Percentiles rank a stretch among this genome's conserved stretches.
These are phyloP conservation scores for Hedychridium roseum DNA, from an alignment of 2,888 invertebrate genomes.

Conservation along the genomic window DNA sequence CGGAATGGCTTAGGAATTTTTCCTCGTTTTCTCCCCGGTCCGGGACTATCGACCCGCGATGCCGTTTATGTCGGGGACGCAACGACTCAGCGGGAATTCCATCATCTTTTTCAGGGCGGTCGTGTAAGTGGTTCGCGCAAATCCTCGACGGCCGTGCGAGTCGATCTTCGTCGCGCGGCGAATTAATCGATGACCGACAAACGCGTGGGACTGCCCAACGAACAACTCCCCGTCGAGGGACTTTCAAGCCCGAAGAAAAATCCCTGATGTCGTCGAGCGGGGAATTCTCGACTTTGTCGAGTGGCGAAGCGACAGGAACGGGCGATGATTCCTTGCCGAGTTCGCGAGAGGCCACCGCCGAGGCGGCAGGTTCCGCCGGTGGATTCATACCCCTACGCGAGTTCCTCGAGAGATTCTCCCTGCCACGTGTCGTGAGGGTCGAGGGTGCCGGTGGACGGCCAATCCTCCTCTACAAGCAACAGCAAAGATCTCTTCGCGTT, in stretches of 20 bases:
- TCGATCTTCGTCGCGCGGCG: no score
- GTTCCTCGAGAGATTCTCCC: constrained; percentile 62
- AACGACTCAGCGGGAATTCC: no score
- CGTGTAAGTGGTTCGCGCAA: no score
- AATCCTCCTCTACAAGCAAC: constrained; percentile 59
- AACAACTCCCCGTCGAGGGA: not conserved
- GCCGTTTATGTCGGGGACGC: no score
- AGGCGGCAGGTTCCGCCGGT: constrained; percentile 53
- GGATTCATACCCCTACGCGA: constrained; percentile 58
- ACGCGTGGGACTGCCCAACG: no score
- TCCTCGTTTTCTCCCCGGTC: no score
- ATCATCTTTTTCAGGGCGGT: no score
- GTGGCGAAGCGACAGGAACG: constrained; percentile 58
- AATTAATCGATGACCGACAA: no score
- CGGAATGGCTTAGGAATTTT: no score
- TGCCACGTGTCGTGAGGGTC: constrained; percentile 62
- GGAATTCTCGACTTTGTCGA: constrained; percentile 60
- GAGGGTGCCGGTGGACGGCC: constrained; percentile 63
- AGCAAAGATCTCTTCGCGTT: constrained; percentile 57
- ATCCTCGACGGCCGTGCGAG: no score
- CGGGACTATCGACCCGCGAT: no score
- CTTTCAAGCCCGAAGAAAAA: not conserved
- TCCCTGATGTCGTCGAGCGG: constrained; percentile 56
- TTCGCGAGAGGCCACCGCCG: constrained; percentile 58
- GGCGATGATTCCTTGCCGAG: constrained; percentile 59